Conservation (phyloP, 2,113 vertebrate species). For the Vombatus ursinus region DNA sequence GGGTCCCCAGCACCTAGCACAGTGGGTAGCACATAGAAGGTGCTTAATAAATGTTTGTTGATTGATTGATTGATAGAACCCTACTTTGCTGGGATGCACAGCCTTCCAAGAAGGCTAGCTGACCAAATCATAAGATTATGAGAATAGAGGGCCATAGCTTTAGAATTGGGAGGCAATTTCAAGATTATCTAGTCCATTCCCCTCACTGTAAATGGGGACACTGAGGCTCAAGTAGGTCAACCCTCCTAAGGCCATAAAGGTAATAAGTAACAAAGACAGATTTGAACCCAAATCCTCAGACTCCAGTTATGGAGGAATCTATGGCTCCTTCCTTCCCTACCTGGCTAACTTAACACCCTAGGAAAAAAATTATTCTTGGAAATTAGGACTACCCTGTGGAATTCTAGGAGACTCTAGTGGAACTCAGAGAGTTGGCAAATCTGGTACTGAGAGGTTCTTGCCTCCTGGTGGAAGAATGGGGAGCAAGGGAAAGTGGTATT, state of each 20-base stretch:
- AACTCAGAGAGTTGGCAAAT: neutral
- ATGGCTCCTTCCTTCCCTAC: neutral
- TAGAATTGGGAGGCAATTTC: neutral
- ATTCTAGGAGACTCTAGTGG: neutral
- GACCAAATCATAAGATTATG: neutral
- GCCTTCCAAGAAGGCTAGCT: too few species aligned
- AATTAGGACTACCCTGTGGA: neutral
- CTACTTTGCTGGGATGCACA: neutral
- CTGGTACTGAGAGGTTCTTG: neutral
- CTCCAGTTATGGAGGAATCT: neutral
- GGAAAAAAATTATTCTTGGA: neutral
- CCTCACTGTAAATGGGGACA: neutral
- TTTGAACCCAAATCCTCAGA: neutral
- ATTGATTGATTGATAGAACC: neutral
- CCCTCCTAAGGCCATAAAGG: neutral
- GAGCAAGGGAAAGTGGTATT: neutral
- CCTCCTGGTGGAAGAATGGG: neutral
- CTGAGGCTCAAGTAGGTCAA: neutral
- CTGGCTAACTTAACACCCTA: neutral
- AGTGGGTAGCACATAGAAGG: neutral
- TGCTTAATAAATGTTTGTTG: neutral
- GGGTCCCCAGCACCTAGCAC: neutral
- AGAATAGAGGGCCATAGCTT: neutral
- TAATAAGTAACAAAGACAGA: neutral
- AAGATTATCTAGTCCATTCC: neutral